Base-by-base conservation (phyloP, 2,113 vertebrate species). In the Eublepharis macularius region DNA sequence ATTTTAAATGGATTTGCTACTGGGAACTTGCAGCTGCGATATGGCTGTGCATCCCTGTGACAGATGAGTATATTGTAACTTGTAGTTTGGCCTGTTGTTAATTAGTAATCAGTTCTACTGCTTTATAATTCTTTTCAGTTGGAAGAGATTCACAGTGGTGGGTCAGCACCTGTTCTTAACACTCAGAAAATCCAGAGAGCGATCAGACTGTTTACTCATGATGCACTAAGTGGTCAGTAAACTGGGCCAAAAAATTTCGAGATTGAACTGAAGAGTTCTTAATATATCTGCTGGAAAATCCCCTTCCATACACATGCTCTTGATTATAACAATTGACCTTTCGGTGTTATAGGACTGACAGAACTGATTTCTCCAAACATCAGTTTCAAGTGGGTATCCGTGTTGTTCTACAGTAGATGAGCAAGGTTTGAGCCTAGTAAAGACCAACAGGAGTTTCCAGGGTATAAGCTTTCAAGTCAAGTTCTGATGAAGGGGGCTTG, bases 301-400 rank as follows among this genome's bases (percentile, higher is more conserved):
- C 75, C 47, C 49, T 78, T 78, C 34, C n/a, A 32, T 9, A 14
- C 36, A 70, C 36, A 51, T 76, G 63, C 2, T 74, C 60, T 84
- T 45, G 78, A 26, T 75, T 66, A 45, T 43, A 45, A 26, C 17
- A 86, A 75, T 26, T 88, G 77, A 73, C 49, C 57, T 90, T 26
- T 86, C 80, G 39, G 84, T 66, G 76, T 85, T 83, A 90, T 90
- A 85, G 76, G 29, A 83, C 81, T 82, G 73, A 34, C 39, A 91
- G 73, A 83, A 34, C 49, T 57, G 32, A 54, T 34, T 75, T 73
- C 32, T 75, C 49, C 43, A 80, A 69, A 66, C 66, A 41, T 49
- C n/a, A n/a, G n/a, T n/a, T n/a, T n/a, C n/a, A n/a, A n/a, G n/a
- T n/a, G n/a, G n/a, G n/a, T n/a, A n/a, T n/a, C n/a, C n/a, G n/a